These are phyloP conservation scores for Gambusia affinis DNA, from an alignment of 2,113 vertebrate genomes.

Conservation along the genomic window DNA sequence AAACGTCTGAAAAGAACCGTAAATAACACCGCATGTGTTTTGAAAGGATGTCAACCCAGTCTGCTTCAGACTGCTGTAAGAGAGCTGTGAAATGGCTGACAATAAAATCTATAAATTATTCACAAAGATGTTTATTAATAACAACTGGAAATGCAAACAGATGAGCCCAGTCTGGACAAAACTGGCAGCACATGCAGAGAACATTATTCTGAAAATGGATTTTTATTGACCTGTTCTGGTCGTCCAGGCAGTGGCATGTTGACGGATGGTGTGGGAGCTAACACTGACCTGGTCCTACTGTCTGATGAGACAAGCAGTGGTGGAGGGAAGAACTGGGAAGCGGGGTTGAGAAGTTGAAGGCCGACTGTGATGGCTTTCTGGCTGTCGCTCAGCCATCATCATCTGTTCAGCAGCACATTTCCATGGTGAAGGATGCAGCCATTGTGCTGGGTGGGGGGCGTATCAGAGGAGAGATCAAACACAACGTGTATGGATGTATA, in stretches of 20 bases:
- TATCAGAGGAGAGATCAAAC: constrained; percentile 64
- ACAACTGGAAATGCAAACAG: constrained; percentile 21
- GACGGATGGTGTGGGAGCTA: constrained; percentile 14
- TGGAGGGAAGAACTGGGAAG: constrained; percentile 38
- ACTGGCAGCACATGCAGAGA: neutral
- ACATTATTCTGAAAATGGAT: neutral
- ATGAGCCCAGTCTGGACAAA: neutral
- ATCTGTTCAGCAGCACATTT: constrained; percentile 39
- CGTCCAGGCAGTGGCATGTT: neutral
- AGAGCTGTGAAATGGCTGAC: too few species aligned
- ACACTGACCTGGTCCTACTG: constrained; percentile 11
- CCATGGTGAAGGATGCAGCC: constrained; percentile 48
- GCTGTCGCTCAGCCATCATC: constrained; percentile 55
- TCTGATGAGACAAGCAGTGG: constrained; percentile 44
- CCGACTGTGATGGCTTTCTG: constrained; percentile 51
- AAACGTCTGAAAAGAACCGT: too few species aligned
- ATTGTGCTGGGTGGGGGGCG: constrained; percentile 49
- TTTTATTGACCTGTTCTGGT: neutral
- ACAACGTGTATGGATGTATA: neutral
- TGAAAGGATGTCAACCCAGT: too few species aligned
- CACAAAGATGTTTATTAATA: constrained; percentile 14
- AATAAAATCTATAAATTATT: constrained; percentile 28
- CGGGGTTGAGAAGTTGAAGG: constrained; percentile 66
- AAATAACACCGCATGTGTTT: too few species aligned
- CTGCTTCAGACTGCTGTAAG: too few species aligned